Percentiles rank a stretch among this genome's conserved stretches.
Evolutionary conservation across 1,140 invertebrate species (phyloP).

Genomic region (Aleiodes sp.): DNA sequence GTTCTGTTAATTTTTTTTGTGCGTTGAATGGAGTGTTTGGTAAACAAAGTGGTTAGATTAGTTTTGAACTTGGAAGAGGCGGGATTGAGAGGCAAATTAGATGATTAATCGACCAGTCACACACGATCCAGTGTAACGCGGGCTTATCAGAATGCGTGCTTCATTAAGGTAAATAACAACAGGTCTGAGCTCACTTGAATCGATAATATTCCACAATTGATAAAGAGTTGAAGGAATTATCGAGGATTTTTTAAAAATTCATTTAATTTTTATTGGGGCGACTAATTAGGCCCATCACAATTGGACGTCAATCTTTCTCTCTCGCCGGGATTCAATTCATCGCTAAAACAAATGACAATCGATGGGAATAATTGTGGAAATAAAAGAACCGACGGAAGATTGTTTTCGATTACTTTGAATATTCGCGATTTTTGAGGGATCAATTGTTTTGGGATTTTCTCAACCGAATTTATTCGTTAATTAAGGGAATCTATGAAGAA

Average conservation of each 20-base stretch:
- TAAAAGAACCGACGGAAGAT: conserved; percentile 43
- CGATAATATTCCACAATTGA: conserved; percentile 11
- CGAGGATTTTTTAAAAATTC: no score
- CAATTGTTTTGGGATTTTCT: no score
- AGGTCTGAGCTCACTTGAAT: conserved; percentile 20
- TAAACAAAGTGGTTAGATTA: not conserved
- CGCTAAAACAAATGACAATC: conserved; percentile 56
- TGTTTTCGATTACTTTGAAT: not conserved
- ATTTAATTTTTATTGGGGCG: conserved; percentile 20
- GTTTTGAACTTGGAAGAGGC: not conserved
- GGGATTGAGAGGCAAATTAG: conserved; percentile 46
- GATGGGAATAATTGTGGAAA: conserved; percentile 41
- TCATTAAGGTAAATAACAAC: conserved; percentile 40
- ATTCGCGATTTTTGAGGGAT: not conserved
- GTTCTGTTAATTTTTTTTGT: not conserved
- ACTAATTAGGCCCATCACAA: conserved; percentile 42
- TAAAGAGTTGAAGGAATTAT: no score
- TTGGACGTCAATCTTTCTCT: conserved; percentile 1
- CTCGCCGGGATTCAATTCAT: conserved; percentile 32
- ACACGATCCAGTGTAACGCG: conserved; percentile 42
- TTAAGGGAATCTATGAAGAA: no score
- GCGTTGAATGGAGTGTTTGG: not conserved
- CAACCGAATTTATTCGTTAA: no score
- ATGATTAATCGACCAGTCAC: conserved; percentile 55
- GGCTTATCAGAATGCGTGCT: conserved; percentile 52